Conservation (phyloP, 2,797 vertebrate genomes). For the Neostethus bicornis region DNA sequence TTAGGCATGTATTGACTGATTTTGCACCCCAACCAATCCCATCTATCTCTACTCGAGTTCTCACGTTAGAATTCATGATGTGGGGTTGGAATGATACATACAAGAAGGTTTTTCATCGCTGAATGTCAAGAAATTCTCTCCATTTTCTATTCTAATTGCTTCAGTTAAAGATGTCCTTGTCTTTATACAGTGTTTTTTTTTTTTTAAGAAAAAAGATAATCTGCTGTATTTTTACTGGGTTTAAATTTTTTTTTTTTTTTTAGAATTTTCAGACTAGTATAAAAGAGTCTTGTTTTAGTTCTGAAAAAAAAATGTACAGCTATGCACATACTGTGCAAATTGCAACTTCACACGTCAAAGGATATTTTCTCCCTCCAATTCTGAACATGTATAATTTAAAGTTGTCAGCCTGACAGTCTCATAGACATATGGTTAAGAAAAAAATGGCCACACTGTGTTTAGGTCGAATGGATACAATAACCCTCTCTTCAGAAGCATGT, state of each 20-base stretch:
- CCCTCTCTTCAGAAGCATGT: conserved; percentile 21
- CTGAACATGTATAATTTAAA: neutral
- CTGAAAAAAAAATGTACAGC: no score
- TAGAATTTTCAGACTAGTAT: no score
- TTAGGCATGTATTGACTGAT: conserved; percentile 2
- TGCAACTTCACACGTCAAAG: no score
- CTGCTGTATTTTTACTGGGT: no score
- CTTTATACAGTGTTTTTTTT: no score
- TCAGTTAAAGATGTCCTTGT: no score
- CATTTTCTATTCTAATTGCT: no score
- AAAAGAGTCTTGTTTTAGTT: no score
- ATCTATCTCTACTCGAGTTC: neutral
- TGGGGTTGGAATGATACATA: neutral
- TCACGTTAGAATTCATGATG: neutral
- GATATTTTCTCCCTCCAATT: neutral
- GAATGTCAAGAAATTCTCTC: neutral
- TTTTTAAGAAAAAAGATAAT: no score
- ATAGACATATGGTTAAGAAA: conserved; percentile 1
- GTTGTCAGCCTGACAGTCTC: neutral
- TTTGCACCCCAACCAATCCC: neutral
- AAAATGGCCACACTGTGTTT: conserved; percentile 17
- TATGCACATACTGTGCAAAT: no score
- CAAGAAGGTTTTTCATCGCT: neutral
- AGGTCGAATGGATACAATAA: conserved; percentile 13
- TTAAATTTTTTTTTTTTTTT: neutral